Evolutionary conservation across 2,797 vertebrate species (phyloP).

Genomic region (Sphaeramia orbicularis): DNA sequence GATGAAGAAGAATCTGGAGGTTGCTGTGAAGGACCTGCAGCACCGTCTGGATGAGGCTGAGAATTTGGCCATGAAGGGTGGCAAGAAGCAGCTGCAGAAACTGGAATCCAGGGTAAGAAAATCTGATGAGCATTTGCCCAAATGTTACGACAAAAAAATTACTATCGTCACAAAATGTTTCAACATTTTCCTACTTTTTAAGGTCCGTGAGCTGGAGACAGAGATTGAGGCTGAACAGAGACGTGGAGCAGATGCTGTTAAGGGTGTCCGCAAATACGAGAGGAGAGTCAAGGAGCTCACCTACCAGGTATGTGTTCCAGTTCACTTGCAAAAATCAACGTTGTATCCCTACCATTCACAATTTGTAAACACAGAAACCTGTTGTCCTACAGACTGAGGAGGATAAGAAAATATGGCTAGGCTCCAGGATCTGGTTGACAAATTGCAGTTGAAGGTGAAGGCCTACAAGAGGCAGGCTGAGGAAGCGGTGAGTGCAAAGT

Average conservation of each 20-base stretch:
- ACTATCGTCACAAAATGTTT: background rate
- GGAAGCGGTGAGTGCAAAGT: constrained; percentile 86
- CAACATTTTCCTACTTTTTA: background rate
- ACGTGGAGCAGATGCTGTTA: constrained; percentile 83
- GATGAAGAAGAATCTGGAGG: too few relatives aligned
- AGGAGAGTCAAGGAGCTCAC: constrained; percentile 87
- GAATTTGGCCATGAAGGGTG: constrained; percentile 92
- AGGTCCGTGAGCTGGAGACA: constrained; percentile 86
- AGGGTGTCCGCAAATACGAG: constrained; percentile 88
- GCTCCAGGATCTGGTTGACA: constrained; percentile 90
- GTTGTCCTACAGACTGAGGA: constrained; percentile 80
- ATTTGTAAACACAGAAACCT: background rate
- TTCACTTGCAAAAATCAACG: too few relatives aligned
- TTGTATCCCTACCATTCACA: background rate
- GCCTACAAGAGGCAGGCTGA: constrained; percentile 90
- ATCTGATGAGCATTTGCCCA: too few relatives aligned
- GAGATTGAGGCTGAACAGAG: constrained; percentile 88
- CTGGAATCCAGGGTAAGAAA: constrained; percentile 86
- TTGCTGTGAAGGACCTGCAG: too few relatives aligned
- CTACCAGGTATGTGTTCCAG: constrained; percentile 86
- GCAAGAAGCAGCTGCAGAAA: constrained; percentile 94
- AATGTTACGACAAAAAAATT: too few relatives aligned
- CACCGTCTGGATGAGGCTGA: constrained; percentile 95
- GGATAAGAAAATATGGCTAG: constrained; percentile 89
- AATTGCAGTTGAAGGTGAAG: constrained; percentile 90